Evolutionary conservation across 2,113 vertebrate genomes (phyloP).

Genomic region (Lontra canadensis): DNA sequence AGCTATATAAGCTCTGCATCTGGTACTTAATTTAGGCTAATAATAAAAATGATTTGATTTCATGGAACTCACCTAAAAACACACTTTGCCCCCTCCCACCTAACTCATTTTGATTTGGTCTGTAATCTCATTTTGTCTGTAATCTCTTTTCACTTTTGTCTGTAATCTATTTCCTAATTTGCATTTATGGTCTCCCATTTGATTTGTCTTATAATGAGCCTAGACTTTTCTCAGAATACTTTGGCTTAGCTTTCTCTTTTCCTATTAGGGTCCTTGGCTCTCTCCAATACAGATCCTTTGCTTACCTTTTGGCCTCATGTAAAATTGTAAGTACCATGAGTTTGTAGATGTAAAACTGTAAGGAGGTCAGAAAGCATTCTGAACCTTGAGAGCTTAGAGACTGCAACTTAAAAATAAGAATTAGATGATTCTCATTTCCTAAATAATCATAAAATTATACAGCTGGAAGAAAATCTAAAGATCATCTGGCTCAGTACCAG

Average conservation of each 20-base stretch:
- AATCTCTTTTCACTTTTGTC: not conserved
- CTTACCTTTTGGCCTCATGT: not conserved
- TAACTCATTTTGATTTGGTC: not conserved
- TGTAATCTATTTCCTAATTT: not conserved
- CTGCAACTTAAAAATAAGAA: not conserved
- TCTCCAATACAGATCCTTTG: not conserved
- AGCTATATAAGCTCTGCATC: not conserved
- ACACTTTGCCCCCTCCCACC: not conserved
- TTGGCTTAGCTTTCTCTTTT: not conserved
- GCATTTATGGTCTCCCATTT: not conserved
- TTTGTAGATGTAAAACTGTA: not conserved
- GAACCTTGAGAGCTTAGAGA: not conserved
- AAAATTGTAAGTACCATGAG: not conserved
- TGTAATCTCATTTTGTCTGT: too few relatives aligned
- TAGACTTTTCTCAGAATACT: not conserved
- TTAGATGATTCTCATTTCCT: not conserved
- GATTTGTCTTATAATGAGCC: not conserved
- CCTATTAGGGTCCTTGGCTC: rapidly evolving
- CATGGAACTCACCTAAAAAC: not conserved
- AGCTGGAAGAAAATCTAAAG: not conserved
- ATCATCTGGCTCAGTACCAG: not conserved
- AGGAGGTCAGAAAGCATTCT: not conserved
- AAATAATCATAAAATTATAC: not conserved
- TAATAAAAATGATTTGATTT: not conserved
- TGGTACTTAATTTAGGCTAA: not conserved